Evolutionary conservation across 2,888 invertebrate species (phyloP), one percentile per base, ranked within the genome.

Genomic region (Rhagium mordax): DNA sequence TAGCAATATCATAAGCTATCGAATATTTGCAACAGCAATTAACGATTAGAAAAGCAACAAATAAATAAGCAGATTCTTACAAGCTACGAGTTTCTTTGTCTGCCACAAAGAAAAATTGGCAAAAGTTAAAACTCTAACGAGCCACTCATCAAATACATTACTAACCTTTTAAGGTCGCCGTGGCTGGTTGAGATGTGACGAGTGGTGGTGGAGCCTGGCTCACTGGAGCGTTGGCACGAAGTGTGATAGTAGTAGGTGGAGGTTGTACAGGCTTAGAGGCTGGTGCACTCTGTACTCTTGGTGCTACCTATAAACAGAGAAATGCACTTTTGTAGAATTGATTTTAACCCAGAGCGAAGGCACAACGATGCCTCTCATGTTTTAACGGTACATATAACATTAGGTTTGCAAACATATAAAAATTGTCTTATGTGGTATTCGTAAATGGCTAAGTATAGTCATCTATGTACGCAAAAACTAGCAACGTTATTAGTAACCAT

Each of bases 101-200:
- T n/a, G n/a, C n/a, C n/a, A n/a, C n/a, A n/a, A n/a, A n/a, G n/a
- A n/a, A n/a, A n/a, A n/a, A n/a, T n/a, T n/a, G n/a, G n/a, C n/a
- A n/a, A n/a, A n/a, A n/a, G n/a, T n/a, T n/a, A n/a, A n/a, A n/a
- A n/a, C n/a, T n/a, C n/a, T n/a, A n/a, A n/a, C n/a, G n/a, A n/a
- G n/a, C n/a, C n/a, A n/a, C n/a, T n/a, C n/a, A 10, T 41, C 4
- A 41, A 48, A 53, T n/a, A 29, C 13, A 6, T 51, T 67, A 73
- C 72, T 79, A 84, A 93, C 94, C 93, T 90, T 91, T 89, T 86
- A 90, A 91, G 82, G 91, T 92, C 85, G 92, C 91, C 88, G 94
- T 91, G 85, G 94, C 95, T 83, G 96, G 96, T 89, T 96, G 95
- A 81, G 95, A 94, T 81, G 92, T 88, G 84, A 92, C 93, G 79